Base-by-base conservation (phyloP, 2,113 vertebrate species). In the Mastomys natalensis region DNA sequence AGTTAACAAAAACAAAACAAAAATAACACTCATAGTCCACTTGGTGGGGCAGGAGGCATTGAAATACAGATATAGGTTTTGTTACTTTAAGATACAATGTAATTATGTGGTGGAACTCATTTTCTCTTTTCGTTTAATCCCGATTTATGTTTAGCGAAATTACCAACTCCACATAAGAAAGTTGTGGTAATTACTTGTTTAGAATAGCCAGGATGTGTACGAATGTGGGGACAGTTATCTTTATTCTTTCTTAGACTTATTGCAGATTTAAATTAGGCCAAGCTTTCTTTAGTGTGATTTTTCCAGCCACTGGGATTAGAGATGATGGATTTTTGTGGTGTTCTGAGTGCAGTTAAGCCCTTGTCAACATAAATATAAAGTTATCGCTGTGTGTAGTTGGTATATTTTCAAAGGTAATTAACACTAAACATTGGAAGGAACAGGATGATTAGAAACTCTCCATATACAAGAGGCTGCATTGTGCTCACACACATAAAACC, bases 21-120 rank as follows among this genome's bases (percentile, higher is more conserved):
- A 98, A 66, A 98, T 99, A 98, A 98, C 99, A 98, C 97, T 95
- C 97, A 98, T 97, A 99, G 99, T 99, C 99, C 99, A 99, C 99
- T 99, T 99, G 99, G 99, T 99, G 99, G 99, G 99, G 99, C 98
- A 99, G 99, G 98, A 99, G 99, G 97, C 99, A 98, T 94, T 99
- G 95, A 98, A 98, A 98, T 98, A 48, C 82, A 88, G 81, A 90
- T 74, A 94, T 78, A 94, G 96, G 96, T 91, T 72, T 97, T 89
- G 68, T 86, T 94, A 31, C 93, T 45, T 96, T 93, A 84, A 78
- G 91, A 37, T 96, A 82, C 55, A 97, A 31, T 87, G 34, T 97
- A 91, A 98, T 96, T 96, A 91, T 51, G 77, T 78, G 74, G 34
- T 85, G 90, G 95, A 96, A 88, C 76, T 78, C 45, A 95, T 87